These are phyloP conservation scores for Xenopus tropicalis DNA, from an alignment of 2,113 vertebrate genomes.

Conservation along the genomic window DNA sequence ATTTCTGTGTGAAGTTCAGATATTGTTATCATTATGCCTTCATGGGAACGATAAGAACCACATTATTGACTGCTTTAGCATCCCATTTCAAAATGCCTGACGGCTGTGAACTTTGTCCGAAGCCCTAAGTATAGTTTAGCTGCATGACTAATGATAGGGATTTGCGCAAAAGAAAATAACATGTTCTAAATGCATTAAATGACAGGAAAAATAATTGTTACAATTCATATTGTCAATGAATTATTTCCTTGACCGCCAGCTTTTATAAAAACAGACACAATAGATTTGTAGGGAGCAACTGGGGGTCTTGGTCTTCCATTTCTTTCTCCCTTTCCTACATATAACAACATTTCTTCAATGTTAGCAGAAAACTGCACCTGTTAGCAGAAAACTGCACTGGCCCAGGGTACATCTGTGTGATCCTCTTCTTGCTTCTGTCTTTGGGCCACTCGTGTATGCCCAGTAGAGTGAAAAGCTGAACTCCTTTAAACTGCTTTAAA, in stretches of 20 bases:
- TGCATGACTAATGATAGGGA: not conserved
- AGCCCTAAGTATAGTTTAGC: not conserved
- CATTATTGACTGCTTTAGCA: not conserved
- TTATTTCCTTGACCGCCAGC: not conserved
- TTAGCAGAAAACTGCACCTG: too few relatives aligned
- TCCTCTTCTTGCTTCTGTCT: too few relatives aligned
- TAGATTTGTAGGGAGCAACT: not conserved
- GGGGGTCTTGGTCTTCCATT: not conserved
- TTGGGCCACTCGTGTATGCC: too few relatives aligned
- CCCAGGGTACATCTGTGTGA: too few relatives aligned
- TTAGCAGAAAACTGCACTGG: too few relatives aligned
- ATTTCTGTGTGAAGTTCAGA: slow-evolving; percentile 3
- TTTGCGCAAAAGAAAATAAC: slow-evolving; percentile 2
- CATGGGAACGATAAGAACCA: not conserved
- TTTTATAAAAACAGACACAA: not conserved
- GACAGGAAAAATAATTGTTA: not conserved
- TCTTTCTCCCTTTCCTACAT: not conserved
- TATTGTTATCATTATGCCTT: not conserved
- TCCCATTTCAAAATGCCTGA: not conserved
- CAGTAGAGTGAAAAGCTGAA: too few relatives aligned
- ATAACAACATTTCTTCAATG: not conserved
- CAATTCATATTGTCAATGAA: not conserved
- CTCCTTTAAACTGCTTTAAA: too few relatives aligned
- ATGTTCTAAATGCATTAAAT: not conserved
- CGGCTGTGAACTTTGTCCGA: slow-evolving; percentile 7